Base-by-base conservation (phyloP, 2,797 vertebrate species). In the Falco rusticolus region DNA sequence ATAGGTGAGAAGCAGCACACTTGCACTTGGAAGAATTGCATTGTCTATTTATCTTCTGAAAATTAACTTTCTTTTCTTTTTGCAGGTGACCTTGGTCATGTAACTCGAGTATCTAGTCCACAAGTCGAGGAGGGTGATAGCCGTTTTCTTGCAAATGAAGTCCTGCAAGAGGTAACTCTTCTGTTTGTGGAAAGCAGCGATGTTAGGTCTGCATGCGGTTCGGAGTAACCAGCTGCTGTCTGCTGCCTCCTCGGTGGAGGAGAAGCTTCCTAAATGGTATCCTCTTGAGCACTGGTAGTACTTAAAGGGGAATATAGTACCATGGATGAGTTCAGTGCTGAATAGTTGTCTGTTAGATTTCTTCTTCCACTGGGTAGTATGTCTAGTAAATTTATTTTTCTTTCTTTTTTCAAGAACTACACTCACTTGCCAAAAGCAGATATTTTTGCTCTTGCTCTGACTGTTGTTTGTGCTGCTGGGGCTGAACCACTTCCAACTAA, bases 71-170 rank as follows among this genome's bases (percentile, higher is more conserved):
- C 4, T 64, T 74, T 76, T 60, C 28, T 66, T 75, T 59, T 78
- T 95, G 45, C 94, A 99, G 99, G 99, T 96, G 99, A 99, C 96
- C 99, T 99, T 34, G 99, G 99, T 82, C 99, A 99, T 87, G 99
- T 99, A 90, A 99, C 99, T 31, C 98, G 99, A 77, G 98, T 99
- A 61, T 99, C 98, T 89, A 99, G 99, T 97, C 99, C 99, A 29
- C 99, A 99, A 48, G 99, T 99, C 57, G 99, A 99, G 94, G 99
- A 99, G 95, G 99, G 99, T 4, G 99, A 99, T 97, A 99, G 99
- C 97, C 98, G 99, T 95, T 99, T 99, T 69, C 97, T 99, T 97
- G 99, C 99, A 53, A 99, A 99, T 96, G 99, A 99, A 98, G 98
- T 99, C 93, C 98, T 99, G 59, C 99, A 99, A 94, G 99, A 99